These are phyloP conservation scores for Drosophila buzzatii DNA, from an alignment of 2,888 invertebrate species.

Conservation along the genomic window DNA sequence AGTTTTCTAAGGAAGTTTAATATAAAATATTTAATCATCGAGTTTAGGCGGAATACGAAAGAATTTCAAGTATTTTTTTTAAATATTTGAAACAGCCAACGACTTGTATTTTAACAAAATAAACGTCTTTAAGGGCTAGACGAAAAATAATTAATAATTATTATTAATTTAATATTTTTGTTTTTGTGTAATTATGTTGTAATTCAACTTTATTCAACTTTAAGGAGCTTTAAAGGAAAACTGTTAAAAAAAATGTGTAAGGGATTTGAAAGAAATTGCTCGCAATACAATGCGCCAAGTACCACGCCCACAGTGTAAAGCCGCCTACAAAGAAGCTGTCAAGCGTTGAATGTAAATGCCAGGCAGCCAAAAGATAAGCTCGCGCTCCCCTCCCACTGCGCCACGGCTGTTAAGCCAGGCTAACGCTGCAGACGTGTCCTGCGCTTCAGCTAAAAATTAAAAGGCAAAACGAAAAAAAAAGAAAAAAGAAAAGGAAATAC, in stretches of 20 bases:
- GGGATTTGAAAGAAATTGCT: not conserved
- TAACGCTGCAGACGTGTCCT: constrained; percentile 42
- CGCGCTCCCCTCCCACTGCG: not conserved
- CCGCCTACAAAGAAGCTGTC: constrained; percentile 68
- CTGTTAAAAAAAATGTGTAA: not conserved
- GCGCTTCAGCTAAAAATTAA: constrained; percentile 48
- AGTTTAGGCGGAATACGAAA: too few species aligned
- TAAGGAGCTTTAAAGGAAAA: constrained; percentile 21
- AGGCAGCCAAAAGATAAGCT: constrained; percentile 76
- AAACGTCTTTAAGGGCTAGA: too few species aligned
- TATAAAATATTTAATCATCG: too few species aligned
- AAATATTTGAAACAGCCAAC: too few species aligned
- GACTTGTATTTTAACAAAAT: too few species aligned
- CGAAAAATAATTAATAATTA: too few species aligned
- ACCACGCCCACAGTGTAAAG: constrained; percentile 23
- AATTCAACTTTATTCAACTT: constrained; percentile 17
- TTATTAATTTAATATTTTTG: not conserved
- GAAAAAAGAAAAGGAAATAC: constrained; percentile 22
- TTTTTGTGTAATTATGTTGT: constrained; percentile 1
- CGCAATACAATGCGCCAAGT: constrained; percentile 41
- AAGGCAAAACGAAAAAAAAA: constrained; percentile 24
- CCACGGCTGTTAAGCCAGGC: constrained; percentile 40
- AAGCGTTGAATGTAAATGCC: constrained; percentile 79
- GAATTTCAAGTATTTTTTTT: too few species aligned
- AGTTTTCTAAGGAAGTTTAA: too few species aligned